Evolutionary conservation across 2,113 vertebrate species (phyloP).

Genomic region (Heloderma charlesbogerti): DNA sequence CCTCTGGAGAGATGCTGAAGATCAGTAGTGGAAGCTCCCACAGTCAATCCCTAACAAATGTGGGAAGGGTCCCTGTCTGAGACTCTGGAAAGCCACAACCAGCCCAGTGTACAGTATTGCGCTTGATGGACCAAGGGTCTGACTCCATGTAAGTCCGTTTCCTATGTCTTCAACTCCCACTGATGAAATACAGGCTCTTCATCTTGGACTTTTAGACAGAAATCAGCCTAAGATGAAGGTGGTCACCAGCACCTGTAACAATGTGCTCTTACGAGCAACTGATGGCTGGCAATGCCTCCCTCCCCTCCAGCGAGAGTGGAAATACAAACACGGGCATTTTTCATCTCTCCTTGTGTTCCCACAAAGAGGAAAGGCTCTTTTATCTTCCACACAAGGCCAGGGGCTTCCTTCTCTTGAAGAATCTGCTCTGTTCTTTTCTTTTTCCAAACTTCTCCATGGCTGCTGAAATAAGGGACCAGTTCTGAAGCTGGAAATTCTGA

Average conservation of each 20-base stretch:
- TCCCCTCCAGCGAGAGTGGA: not conserved
- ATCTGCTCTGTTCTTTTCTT: not conserved
- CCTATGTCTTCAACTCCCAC: too few species aligned
- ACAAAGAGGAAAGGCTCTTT: not conserved
- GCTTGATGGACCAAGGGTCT: too few species aligned
- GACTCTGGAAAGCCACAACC: too few species aligned
- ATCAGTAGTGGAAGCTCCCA: not conserved
- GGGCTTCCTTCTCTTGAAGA: not conserved
- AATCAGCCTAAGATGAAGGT: not conserved
- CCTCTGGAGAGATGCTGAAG: not conserved
- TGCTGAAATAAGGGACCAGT: not conserved
- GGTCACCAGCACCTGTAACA: not conserved
- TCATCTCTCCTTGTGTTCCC: not conserved
- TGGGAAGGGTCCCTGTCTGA: too few species aligned
- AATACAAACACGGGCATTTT: not conserved
- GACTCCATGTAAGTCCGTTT: too few species aligned
- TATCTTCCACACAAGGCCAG: not conserved
- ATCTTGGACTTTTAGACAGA: not conserved
- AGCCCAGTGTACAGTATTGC: too few species aligned
- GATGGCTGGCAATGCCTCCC: not conserved
- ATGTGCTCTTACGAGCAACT: not conserved
- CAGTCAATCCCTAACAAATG: too few species aligned
- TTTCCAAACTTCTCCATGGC: not conserved
- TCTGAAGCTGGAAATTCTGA: not conserved
- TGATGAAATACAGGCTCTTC: not conserved